Evolutionary conservation across 2,797 vertebrate species (phyloP), one percentile per base, ranked within the genome.

Genomic region (Tolypeutes matacus): DNA sequence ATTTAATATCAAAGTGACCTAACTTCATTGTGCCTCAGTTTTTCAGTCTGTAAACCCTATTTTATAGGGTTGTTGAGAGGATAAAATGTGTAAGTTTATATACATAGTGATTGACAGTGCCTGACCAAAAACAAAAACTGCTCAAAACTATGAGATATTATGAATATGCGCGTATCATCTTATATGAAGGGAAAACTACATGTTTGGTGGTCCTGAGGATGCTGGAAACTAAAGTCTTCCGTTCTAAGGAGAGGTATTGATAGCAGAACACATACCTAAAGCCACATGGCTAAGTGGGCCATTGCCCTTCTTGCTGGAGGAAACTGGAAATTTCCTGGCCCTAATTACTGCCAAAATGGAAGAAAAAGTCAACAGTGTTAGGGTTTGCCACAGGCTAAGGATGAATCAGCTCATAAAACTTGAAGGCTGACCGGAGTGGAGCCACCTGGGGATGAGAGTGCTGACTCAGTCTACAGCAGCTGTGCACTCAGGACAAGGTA

Each of bases 301-400:
- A 77, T 67, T 80, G 39, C 75, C 31, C 42, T 86, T 86, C 82
- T 93, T 83, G 49, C 39, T 72, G 51, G 34, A 92, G 92, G 82
- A 60, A 36, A 31, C 17, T 86, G 42, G 92, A 49, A 60, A 86
- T 87, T 95, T 95, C 70, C 86, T 91, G 56, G 36, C 1, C n/a
- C 29, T 93, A 76, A 90, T 85, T 88, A 90, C 53, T 91, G 29
- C 49, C 77, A 93, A 93, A 92, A 46, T 65, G 23, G 60, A 13
- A 27, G 31, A 42, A 84, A 49, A 72, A 88, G 86, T 46, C 18
- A 81, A 58, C 11, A 12, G 49, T 80, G 18, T 58, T 46, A 70
- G 65, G 31, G 3, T 89, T 94, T 86, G 86, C 70, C 91, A 67
- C 49, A 65, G 42, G 46, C 46, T 46, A 46, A 46, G 46, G 46